Base-by-base conservation (phyloP, 1,140 invertebrate genomes). In the Drosophila kikkawai region DNA sequence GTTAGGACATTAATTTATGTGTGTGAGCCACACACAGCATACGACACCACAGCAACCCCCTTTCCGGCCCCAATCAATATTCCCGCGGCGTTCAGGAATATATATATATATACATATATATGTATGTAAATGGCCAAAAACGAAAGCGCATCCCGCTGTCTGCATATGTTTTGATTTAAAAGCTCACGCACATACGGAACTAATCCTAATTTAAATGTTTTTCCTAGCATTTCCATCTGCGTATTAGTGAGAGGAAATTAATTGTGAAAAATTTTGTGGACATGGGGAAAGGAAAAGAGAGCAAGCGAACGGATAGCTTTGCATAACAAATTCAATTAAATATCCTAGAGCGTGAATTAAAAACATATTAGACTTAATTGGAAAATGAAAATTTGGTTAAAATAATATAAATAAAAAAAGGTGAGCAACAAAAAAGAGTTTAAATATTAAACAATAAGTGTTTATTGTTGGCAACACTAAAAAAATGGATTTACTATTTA, bases 131-230 rank as follows among this genome's bases (percentile, higher is more conserved):
- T 74, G 45, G 42, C 36, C 50, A 50, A 61, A 78, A 78, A 63
- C 57, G 68, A 47, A 48, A 73, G 48, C 50, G 26, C 63, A 47
- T 55, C 66, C 51, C 69, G 60, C 19, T 67, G 22, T 32, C 50
- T 22, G 48, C 68, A 71, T 69, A 68, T 71, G 55, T 70, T 58
- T 50, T 77, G 65, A 80, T 84, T 84, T 84, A 76, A 74, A 82
- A 71, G 60, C 76, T 51, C 79, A 76, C 64, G 58, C 79, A 76
- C 76, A 83, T 56, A 69, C 59, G 63, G 45, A 78, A 79, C 68
- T 90, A 84, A 84, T 84, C 80, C 78, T 75, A 79, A 90, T 84
- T 84, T 81, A 90, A 88, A 88, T 87, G 77, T 71, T 79, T 71
- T 63, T 41, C 29, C 19, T 19, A 50, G 59, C 26, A 12, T 22